Conservation (phyloP, 2,888 invertebrate genomes). For the Acanthopleura granulata region DNA sequence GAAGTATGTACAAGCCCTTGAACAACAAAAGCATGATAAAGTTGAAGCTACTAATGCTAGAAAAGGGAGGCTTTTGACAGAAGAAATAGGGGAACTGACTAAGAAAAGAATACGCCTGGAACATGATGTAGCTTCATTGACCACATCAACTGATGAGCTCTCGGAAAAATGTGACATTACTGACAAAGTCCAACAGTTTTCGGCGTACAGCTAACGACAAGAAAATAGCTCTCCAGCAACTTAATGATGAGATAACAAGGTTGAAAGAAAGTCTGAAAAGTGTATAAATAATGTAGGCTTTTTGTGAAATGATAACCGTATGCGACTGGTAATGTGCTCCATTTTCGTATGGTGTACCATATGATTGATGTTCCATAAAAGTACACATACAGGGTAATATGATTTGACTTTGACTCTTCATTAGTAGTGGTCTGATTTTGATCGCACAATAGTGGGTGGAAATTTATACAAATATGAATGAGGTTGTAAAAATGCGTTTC, state of each 20-base stretch:
- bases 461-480: too few relatives aligned
- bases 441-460: too few relatives aligned
- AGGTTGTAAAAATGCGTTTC: too few relatives aligned
- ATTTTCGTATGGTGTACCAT: too few relatives aligned
- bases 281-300: too few relatives aligned
- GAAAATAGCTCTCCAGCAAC: background rate
- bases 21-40: background rate
- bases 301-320: too few relatives aligned
- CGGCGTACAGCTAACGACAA: constrained; percentile 17
- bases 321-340: too few relatives aligned
- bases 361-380: too few relatives aligned
- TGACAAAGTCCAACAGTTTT: too few relatives aligned
- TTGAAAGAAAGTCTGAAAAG: background rate
- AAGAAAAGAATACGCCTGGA: background rate
- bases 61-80: background rate
- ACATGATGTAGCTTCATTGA: background rate
- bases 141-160: constrained; percentile 11
- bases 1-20: background rate
- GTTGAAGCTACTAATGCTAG: background rate
- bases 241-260: background rate
- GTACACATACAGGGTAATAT: too few relatives aligned
- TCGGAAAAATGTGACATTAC: constrained; percentile 15
- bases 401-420: too few relatives aligned
- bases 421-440: too few relatives aligned
- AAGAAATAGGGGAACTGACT: background rate